phyloP scores from a whole-genome alignment of 2,888 invertebrate species.

The Oligia strigilis region DNA sequence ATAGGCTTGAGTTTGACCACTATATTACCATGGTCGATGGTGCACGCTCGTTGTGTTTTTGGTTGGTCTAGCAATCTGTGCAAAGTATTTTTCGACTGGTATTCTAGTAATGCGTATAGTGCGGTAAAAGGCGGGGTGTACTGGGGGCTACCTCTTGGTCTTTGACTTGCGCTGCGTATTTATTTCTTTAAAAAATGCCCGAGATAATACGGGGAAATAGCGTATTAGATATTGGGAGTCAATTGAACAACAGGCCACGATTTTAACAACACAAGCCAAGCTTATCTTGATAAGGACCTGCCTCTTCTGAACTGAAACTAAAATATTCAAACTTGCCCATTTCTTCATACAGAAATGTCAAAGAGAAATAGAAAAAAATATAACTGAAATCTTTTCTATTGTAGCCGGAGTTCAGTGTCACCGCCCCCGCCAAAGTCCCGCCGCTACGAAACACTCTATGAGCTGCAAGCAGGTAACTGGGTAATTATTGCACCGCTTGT shows the following conservation, averaged over 20 bases:
- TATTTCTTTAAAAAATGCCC: background rate
- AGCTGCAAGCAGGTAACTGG: slow-evolving; percentile 89
- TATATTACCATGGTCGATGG: background rate
- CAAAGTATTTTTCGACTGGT: background rate
- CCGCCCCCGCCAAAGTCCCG: slow-evolving; percentile 88
- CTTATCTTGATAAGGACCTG: background rate
- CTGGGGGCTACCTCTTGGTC: background rate
- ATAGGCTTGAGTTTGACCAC: background rate
- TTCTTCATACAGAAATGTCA: background rate
- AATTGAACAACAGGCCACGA: background rate
- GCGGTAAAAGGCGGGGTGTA: background rate
- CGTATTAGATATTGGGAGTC: background rate
- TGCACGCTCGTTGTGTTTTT: background rate
- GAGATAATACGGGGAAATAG: background rate
- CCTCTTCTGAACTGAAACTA: slow-evolving; percentile 2
- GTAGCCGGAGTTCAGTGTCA: slow-evolving; percentile 83
- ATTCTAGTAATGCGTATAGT: slow-evolving; percentile 14
- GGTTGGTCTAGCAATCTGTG: background rate
- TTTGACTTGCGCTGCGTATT: background rate
- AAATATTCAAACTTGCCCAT: background rate
- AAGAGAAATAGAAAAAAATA: slow-evolving; percentile 19
- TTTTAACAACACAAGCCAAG: background rate
- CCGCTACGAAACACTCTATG: slow-evolving; percentile 83
- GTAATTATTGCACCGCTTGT: slow-evolving; percentile 87
- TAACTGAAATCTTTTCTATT: slow-evolving; percentile 26